Percentiles rank a stretch among this genome's conserved stretches.
Conservation (phyloP, 2,888 invertebrate genomes). For the Macaria liturata region DNA sequence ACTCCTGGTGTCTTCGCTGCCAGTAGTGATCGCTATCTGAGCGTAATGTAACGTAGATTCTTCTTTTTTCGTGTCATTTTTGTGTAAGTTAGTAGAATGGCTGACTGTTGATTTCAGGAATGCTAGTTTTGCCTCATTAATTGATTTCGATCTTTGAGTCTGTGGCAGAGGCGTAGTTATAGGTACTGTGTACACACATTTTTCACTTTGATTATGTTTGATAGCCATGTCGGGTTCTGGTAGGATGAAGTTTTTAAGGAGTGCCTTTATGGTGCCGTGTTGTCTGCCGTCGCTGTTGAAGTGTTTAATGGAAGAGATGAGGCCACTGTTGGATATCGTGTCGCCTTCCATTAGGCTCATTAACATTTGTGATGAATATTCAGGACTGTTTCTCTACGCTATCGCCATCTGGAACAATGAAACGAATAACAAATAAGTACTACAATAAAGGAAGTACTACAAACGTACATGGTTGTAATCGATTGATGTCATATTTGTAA, state of each 20-base stretch:
- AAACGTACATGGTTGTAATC: conserved; percentile 16
- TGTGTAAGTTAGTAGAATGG: conserved; percentile 32
- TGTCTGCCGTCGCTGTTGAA: conserved; percentile 62
- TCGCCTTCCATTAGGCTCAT: conserved; percentile 74
- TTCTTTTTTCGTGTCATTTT: conserved; percentile 38
- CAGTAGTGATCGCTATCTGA: conserved; percentile 69
- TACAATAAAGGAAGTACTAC: conserved; percentile 24
- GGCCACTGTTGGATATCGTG: conserved; percentile 60
- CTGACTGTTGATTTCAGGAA: conserved; percentile 68
- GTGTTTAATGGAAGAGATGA: conserved; percentile 66
- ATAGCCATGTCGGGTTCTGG: conserved; percentile 74
- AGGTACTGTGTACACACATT: conserved; percentile 69
- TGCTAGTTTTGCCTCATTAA: conserved; percentile 68
- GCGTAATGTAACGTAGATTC: conserved; percentile 67
- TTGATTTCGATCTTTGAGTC: conserved; percentile 60
- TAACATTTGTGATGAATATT: conserved; percentile 67
- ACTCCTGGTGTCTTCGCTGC: conserved; percentile 72
- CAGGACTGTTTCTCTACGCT: conserved; percentile 67
- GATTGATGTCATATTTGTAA: conserved; percentile 17
- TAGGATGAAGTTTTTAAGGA: conserved; percentile 69
- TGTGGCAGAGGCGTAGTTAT: conserved; percentile 55
- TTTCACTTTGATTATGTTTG: conserved; percentile 66
- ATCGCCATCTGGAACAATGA: conserved; percentile 78
- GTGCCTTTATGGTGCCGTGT: conserved; percentile 66
- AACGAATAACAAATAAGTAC: conserved; percentile 22